phyloP scores from a whole-genome alignment of 2,113 vertebrate species.

The Ameiurus melas region DNA sequence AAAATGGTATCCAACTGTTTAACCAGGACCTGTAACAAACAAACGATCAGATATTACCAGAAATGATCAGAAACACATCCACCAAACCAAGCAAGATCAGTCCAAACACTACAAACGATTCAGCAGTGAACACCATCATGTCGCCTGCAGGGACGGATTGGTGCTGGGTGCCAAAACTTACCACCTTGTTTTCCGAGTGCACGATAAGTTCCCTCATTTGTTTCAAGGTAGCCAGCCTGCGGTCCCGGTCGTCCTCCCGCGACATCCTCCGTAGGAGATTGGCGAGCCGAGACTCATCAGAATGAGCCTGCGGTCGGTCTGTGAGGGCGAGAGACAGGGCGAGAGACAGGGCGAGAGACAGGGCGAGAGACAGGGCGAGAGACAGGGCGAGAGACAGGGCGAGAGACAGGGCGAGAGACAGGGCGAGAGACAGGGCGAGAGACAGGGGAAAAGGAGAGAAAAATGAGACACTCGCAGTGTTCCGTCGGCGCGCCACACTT shows the following conservation, averaged over 20 bases:
- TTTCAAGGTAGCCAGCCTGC: slow-evolving; percentile 96
- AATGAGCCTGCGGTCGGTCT: slow-evolving; percentile 98
- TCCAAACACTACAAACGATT: background rate
- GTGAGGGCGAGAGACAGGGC: slow-evolving; percentile 37
- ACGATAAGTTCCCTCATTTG: slow-evolving; percentile 98
- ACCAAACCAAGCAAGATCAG: background rate
- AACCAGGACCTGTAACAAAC: slow-evolving; percentile 81
- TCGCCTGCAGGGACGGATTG: no score
- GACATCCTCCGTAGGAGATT: slow-evolving; percentile 99
- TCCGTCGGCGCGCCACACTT: no score
- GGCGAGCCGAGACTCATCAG: slow-evolving; percentile 98
- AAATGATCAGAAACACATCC: background rate
- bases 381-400: background rate
- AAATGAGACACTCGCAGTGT: no score
- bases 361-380: background rate
- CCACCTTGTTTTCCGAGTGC: slow-evolving; percentile 97
- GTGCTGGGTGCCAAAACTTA: slow-evolving; percentile 60
- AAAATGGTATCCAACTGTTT: slow-evolving; percentile 98
- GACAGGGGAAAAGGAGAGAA: no score
- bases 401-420: no score
- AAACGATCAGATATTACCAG: background rate
- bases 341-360: background rate
- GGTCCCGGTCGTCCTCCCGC: slow-evolving; percentile 99
- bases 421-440: no score
- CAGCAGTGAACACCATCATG: accelerated